A percentile compares a stretch with the other conserved stretches of the same genome.
Conservation (phyloP, 2,797 vertebrate species). For the Molossus molossus region DNA sequence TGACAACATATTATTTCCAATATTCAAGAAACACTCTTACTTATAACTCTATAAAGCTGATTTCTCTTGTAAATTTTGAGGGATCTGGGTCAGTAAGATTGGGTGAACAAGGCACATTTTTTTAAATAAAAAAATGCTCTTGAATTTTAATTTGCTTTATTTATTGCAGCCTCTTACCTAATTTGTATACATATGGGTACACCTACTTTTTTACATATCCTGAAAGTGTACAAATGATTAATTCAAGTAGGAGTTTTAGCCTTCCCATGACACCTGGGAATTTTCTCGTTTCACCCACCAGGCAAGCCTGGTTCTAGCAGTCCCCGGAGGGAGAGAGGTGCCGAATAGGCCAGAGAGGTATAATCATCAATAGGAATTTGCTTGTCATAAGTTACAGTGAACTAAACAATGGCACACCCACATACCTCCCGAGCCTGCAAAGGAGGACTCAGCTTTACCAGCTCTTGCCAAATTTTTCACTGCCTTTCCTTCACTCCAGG, state of each 20-base stretch:
- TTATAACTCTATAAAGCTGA: not conserved
- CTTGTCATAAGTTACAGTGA: constrained; percentile 66
- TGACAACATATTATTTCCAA: not conserved
- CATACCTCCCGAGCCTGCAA: constrained; percentile 39
- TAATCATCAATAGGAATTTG: constrained; percentile 68
- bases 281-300: constrained; percentile 59
- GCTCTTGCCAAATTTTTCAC: constrained; percentile 25
- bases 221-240: not conserved
- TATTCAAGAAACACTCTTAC: not conserved
- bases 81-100: not conserved
- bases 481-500: constrained; percentile 14
- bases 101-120: not conserved
- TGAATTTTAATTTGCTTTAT: constrained; percentile 15
- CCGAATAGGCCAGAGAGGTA: not conserved
- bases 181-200: not conserved
- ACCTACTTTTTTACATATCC: not conserved
- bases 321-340: not conserved
- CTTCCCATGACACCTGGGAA: constrained; percentile 23
- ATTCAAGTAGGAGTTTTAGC: constrained; percentile 13
- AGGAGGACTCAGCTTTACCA: constrained; percentile 43
- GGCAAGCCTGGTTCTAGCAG: constrained; percentile 20
- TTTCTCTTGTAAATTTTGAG: not conserved
- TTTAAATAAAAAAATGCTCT: not conserved
- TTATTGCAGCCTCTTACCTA: not conserved
- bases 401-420: constrained; percentile 67